Evolutionary conservation across 2,797 vertebrate species (phyloP).

Genomic region (Hypotaenidia philippensis): DNA sequence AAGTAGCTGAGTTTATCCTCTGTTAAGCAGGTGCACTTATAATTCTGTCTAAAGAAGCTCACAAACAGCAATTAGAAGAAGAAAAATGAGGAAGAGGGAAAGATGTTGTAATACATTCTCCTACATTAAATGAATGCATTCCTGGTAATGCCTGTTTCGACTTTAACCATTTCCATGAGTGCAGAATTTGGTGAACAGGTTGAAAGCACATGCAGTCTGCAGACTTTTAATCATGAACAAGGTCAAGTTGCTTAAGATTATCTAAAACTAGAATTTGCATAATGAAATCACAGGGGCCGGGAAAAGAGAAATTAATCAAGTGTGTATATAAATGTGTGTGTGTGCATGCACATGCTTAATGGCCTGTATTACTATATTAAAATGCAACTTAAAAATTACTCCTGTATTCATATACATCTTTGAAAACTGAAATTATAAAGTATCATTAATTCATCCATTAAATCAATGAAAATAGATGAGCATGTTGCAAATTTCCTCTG

Average conservation of each 20-base stretch:
- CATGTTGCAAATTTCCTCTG: not conserved
- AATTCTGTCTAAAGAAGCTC: not conserved
- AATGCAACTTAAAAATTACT: not conserved
- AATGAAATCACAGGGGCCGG: not conserved
- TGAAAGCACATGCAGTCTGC: not conserved
- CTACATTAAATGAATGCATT: not conserved
- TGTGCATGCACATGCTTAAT: not conserved
- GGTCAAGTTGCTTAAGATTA: not conserved
- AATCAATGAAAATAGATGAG: not conserved
- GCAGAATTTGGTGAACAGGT: not conserved
- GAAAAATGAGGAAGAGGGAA: not conserved
- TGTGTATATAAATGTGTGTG: not conserved
- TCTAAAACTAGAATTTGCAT: not conserved
- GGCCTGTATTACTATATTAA: not conserved
- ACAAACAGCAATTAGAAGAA: not conserved
- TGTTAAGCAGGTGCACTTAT: not conserved
- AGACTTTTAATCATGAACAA: not conserved
- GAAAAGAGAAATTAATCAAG: not conserved
- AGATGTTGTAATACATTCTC: not conserved
- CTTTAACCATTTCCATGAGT: not conserved
- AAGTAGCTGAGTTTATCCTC: not conserved
- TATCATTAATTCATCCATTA: not conserved
- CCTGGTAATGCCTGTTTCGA: accelerated
- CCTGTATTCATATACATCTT: not conserved
- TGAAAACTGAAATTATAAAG: not conserved